phyloP scores from a whole-genome alignment of 2,113 vertebrate species.

The Neodontobutis hainanensis region DNA sequence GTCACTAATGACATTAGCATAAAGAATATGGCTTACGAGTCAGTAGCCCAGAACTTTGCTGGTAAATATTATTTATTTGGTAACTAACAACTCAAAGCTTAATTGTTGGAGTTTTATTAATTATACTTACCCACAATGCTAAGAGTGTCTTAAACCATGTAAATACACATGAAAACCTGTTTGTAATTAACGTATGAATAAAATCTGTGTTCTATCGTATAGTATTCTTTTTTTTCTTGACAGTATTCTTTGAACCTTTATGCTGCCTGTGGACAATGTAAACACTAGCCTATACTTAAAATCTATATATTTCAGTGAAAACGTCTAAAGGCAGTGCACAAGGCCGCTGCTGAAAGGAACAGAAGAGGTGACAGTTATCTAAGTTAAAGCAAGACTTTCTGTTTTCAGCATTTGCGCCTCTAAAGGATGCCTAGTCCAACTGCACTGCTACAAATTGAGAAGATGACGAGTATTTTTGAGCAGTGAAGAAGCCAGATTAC shows the following conservation, averaged over 20 bases:
- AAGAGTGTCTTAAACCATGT: constrained; percentile 48
- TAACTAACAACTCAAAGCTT: constrained; percentile 7
- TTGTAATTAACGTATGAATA: constrained; percentile 40
- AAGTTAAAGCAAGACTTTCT: background rate
- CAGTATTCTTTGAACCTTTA: constrained; percentile 1
- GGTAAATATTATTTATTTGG: constrained; percentile 23
- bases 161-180: constrained; percentile 52
- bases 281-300: background rate
- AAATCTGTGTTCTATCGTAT: constrained; percentile 25
- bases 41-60: background rate
- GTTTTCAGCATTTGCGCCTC: no score
- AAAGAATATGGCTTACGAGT: background rate
- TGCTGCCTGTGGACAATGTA: background rate
- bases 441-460: background rate
- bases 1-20: background rate
- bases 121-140: constrained; percentile 39
- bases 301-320: constrained; percentile 8
- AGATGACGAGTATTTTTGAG: background rate
- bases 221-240: constrained; percentile 6
- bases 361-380: background rate
- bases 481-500: no score
- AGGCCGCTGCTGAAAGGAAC: background rate
- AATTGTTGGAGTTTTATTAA: constrained; percentile 28
- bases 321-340: background rate
- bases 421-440: no score